Evolutionary conservation across 2,797 vertebrate species (phyloP).

Genomic region (Oophaga sylvatica): DNA sequence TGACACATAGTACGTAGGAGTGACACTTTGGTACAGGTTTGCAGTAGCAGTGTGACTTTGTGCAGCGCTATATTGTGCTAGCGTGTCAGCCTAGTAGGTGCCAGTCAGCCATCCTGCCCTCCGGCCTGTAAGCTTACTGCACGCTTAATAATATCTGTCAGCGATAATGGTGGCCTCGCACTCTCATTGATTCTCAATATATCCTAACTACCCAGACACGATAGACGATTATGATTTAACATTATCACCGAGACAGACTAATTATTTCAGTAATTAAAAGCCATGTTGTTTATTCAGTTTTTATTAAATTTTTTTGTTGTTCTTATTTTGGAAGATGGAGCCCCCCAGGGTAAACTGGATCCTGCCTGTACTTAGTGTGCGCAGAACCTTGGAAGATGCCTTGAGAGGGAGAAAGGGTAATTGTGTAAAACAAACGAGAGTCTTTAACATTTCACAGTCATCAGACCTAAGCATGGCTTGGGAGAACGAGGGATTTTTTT

Average conservation of each 20-base stretch:
- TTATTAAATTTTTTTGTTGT: slow-evolving; percentile 37
- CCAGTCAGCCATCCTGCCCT: not conserved
- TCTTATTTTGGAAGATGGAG: slow-evolving; percentile 30
- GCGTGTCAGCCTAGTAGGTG: not conserved
- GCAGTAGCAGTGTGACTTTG: not conserved
- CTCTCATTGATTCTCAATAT: slow-evolving; percentile 32
- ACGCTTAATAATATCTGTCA: not conserved
- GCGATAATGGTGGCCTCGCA: not conserved
- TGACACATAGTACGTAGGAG: too few species aligned
- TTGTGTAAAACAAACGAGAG: slow-evolving; percentile 54
- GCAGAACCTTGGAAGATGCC: slow-evolving; percentile 48
- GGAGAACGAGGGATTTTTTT: not conserved
- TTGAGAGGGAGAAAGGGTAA: slow-evolving; percentile 47
- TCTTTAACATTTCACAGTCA: slow-evolving; percentile 33
- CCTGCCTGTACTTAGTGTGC: slow-evolving; percentile 51
- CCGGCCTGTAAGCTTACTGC: not conserved
- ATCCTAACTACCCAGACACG: not conserved
- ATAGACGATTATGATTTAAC: slow-evolving; percentile 8
- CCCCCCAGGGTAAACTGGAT: slow-evolving; percentile 29
- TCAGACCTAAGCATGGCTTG: slow-evolving; percentile 3
- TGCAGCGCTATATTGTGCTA: not conserved
- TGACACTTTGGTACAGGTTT: too few species aligned
- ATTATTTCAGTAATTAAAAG: slow-evolving; percentile 48
- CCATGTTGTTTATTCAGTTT: slow-evolving; percentile 18
- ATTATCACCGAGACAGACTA: not conserved